Percentiles rank a stretch among this genome's conserved stretches.
Evolutionary conservation across 2,888 invertebrate species (phyloP).

Genomic region (Eupelmus urozonus): DNA sequence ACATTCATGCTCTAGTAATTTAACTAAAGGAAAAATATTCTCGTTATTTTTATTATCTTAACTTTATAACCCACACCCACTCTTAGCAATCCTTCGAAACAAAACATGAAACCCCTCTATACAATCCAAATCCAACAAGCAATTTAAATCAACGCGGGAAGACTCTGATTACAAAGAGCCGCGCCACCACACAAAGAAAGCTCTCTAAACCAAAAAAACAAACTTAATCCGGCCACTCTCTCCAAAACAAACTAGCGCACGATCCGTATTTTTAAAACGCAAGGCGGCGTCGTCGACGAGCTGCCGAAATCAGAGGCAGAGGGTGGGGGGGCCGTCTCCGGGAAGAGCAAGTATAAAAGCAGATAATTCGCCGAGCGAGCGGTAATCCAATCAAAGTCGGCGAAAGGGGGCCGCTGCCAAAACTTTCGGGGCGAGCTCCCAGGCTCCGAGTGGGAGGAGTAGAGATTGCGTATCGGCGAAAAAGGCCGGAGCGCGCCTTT

Average conservation of each 20-base stretch:
- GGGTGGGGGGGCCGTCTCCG: not conserved
- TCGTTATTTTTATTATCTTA: too few species aligned
- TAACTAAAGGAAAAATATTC: too few species aligned
- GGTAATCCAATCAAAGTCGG: constrained; percentile 51
- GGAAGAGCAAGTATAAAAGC: constrained; percentile 16
- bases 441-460: not conserved
- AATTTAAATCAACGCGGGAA: too few species aligned
- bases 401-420: constrained; percentile 13
- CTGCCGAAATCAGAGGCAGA: not conserved
- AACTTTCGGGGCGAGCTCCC: constrained; percentile 33
- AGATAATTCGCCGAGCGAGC: constrained; percentile 21
- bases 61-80: too few species aligned
- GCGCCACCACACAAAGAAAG: not conserved
- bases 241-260: not conserved
- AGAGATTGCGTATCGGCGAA: constrained; percentile 48
- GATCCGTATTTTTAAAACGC: not conserved
- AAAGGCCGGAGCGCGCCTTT: constrained; percentile 10
- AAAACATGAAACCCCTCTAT: too few species aligned
- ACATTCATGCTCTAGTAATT: too few species aligned
- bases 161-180: too few species aligned
- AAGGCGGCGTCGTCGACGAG: not conserved
- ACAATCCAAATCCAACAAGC: too few species aligned
- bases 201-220: not conserved
- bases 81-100: too few species aligned
- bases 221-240: not conserved